Evolutionary conservation across 2,888 invertebrate species (phyloP), one percentile per base, ranked within the genome.

Genomic region (Polydrusus tereticollis): DNA sequence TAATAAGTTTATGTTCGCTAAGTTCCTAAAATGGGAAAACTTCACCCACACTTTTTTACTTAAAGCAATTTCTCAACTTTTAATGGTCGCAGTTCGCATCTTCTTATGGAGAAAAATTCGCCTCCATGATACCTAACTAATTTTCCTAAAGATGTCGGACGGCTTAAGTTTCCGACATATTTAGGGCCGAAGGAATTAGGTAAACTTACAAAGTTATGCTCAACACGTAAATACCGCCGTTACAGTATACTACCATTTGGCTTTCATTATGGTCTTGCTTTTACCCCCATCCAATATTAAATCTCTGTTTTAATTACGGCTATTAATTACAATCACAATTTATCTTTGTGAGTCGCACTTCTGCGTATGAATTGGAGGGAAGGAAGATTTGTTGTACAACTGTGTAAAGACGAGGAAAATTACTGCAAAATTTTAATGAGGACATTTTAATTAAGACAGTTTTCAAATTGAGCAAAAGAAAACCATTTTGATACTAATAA

Each of bases 131-230:
- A 75, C 77, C 79, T 78, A 78, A 77, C 81, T 81, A 81, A 82
- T 82, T 82, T 81, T 76, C 74, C 78, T 77, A 80, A 83, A 83
- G 84, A 83, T 81, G 84, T 81, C 72, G 76, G 82, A 80, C 78
- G 83, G 84, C 84, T 85, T 85, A 84, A 83, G 82, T 81, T 79
- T 78, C 77, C 80, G 85, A 84, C 85, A 85, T 85, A 82, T 85
- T 85, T 85, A 85, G 83, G 81, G 81, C 83, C 79, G 77, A 78
- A 80, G 82, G 84, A 82, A 84, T 85, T 85, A 85, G 84, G 84
- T 81, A 83, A 85, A 85, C 82, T 85, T 85, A 83, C 80, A 82
- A 85, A 85, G 83, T 85, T 85, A 85, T 85, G 85, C 85, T 82
- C 83, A 84, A 85, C 85, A 85, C 85, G 85, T 85, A 85, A 85